Conservation (phyloP, 2,888 invertebrate species). For the Notodromas monacha region DNA sequence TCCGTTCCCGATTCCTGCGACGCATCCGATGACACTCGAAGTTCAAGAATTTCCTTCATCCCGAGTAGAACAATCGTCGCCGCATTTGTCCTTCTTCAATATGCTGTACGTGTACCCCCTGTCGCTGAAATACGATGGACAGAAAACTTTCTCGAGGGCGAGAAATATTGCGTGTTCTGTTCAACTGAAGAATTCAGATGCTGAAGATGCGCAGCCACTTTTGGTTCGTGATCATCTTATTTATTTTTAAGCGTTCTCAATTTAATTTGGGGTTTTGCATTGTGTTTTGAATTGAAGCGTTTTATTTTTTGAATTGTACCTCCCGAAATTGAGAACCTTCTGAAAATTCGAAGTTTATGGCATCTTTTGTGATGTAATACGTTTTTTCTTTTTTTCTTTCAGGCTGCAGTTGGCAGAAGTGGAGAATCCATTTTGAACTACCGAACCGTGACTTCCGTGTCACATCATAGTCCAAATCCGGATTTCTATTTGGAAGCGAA, state of each 20-base stretch:
- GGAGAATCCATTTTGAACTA: slow-evolving; percentile 27
- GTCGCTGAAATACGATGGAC: slow-evolving; percentile 51
- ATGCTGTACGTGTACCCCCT: slow-evolving; percentile 73
- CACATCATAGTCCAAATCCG: slow-evolving; percentile 64
- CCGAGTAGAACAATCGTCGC: slow-evolving; percentile 28
- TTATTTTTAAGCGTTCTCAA: not conserved
- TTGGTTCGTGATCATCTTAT: slow-evolving; percentile 23
- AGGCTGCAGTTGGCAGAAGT: slow-evolving; percentile 31
- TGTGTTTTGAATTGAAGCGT: slow-evolving; percentile 21
- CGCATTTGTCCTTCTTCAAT: slow-evolving; percentile 51
- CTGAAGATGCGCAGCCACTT: slow-evolving; percentile 30
- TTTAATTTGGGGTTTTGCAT: not conserved
- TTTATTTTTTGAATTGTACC: no score
- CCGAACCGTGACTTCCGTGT: slow-evolving; percentile 25
- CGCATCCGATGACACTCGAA: slow-evolving; percentile 39
- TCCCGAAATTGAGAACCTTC: no score
- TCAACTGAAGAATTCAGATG: slow-evolving; percentile 52
- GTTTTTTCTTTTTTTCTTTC: no score
- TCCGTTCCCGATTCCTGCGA: slow-evolving; percentile 49
- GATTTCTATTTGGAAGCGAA: slow-evolving; percentile 81
- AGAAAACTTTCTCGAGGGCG: slow-evolving; percentile 63
- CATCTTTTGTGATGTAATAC: no score
- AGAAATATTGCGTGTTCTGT: slow-evolving; percentile 72
- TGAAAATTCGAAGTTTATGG: no score
- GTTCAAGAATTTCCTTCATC: slow-evolving; percentile 34